Evolutionary conservation across 2,113 vertebrate genomes (phyloP).

Genomic region (Coregonus clupeaformis): DNA sequence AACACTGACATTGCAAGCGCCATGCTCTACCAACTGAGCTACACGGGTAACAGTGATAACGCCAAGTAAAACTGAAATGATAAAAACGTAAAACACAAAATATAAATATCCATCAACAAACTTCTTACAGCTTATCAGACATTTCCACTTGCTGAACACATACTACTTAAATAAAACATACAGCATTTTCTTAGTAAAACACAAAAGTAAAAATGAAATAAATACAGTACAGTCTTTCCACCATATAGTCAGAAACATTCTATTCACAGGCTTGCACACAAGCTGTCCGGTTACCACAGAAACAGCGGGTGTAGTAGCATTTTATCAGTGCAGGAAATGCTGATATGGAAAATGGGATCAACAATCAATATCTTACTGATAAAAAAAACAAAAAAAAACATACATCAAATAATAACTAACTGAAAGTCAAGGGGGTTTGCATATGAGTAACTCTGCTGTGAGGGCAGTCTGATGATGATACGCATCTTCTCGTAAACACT

Average conservation of each 20-base stretch:
- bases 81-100: no score
- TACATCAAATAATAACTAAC: neutral
- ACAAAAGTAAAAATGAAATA: conserved; percentile 13
- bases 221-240: conserved; percentile 5
- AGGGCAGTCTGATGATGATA: neutral
- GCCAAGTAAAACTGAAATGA: no score
- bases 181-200: conserved; percentile 4
- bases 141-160: no score
- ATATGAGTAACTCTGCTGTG: no score
- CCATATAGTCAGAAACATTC: neutral
- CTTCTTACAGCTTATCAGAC: conserved; percentile 29
- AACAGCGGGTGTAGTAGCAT: neutral
- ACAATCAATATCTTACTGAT: neutral
- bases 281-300: no score
- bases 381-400: neutral
- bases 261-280: neutral
- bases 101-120: no score
- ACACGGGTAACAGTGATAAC: no score
- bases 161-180: conserved; percentile 28
- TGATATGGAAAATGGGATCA: neutral
- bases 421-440: no score
- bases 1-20: no score
- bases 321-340: neutral
- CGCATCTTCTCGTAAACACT: neutral
- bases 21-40: no score